Percentiles rank a stretch among this genome's conserved stretches.
Evolutionary conservation across 2,113 vertebrate species (phyloP).

Genomic region (Fukomys damarensis): DNA sequence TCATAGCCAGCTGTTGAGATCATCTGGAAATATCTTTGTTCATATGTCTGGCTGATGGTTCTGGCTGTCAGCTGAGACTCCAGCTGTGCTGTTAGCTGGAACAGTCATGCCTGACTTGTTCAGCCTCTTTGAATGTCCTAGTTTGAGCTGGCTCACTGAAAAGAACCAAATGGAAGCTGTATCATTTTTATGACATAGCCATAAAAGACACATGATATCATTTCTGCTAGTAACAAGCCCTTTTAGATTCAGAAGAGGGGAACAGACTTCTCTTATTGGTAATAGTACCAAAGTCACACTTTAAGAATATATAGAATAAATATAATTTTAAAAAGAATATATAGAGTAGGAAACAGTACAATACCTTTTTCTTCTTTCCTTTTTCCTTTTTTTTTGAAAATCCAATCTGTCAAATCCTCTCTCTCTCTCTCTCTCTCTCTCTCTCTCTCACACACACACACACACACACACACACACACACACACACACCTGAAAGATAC

Average conservation of each 20-base stretch:
- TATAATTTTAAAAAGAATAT: too few relatives aligned
- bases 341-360: neutral
- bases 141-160: neutral
- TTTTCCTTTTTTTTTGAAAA: neutral
- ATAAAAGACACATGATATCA: neutral
- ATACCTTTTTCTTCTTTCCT: neutral
- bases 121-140: neutral
- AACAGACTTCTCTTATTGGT: neutral
- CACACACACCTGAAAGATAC: neutral
- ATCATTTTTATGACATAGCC: neutral
- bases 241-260: neutral
- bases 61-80: neutral
- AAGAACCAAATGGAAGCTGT: neutral
- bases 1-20: neutral
- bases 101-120: neutral
- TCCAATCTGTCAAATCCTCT: too few relatives aligned
- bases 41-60: neutral
- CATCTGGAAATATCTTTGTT: neutral
- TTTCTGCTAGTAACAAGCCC: neutral
- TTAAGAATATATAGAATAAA: neutral
- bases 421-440: too few relatives aligned
- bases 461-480: neutral
- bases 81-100: neutral
- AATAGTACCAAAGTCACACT: neutral
- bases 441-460: neutral